phyloP scores from a whole-genome alignment of 2,797 vertebrate species.

The Lemur catta region DNA sequence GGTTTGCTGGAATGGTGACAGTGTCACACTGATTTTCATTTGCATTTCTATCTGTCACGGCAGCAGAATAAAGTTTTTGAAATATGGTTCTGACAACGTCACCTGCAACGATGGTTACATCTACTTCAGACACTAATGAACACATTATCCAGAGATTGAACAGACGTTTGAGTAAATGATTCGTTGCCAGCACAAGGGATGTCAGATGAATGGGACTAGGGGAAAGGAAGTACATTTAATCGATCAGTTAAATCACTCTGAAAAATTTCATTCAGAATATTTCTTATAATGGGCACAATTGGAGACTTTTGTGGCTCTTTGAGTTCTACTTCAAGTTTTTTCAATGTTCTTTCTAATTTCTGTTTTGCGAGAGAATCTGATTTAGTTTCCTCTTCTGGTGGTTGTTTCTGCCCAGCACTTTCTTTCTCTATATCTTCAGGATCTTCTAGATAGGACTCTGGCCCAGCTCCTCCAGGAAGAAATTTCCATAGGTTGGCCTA shows the following conservation, averaged over 20 bases:
- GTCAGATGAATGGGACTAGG: not conserved
- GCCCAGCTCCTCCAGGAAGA: slow-evolving; percentile 43
- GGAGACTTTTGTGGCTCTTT: slow-evolving; percentile 44
- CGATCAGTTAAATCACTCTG: slow-evolving; percentile 4
- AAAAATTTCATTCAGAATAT: slow-evolving; percentile 57
- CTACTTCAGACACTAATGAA: slow-evolving; percentile 49
- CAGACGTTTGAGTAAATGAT: slow-evolving; percentile 2
- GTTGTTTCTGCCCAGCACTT: not conserved
- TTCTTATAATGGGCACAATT: slow-evolving; percentile 38
- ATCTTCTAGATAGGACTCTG: slow-evolving; percentile 14
- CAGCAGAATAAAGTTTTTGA: slow-evolving; percentile 53
- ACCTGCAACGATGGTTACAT: slow-evolving; percentile 39
- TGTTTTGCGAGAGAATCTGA: not conserved
- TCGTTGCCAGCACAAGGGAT: not conserved
- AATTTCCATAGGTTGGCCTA: slow-evolving; percentile 40
- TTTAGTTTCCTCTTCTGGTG: not conserved
- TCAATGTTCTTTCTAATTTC: slow-evolving; percentile 36
- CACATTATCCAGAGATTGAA: not conserved
- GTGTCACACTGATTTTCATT: not conserved
- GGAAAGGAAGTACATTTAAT: not conserved
- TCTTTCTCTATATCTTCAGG: not conserved
- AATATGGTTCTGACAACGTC: slow-evolving; percentile 49
- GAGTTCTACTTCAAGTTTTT: slow-evolving; percentile 45
- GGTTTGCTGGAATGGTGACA: not conserved
- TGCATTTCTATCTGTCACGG: not conserved